Base-by-base conservation (phyloP, 1,140 invertebrate species). In the Apis laboriosa region DNA sequence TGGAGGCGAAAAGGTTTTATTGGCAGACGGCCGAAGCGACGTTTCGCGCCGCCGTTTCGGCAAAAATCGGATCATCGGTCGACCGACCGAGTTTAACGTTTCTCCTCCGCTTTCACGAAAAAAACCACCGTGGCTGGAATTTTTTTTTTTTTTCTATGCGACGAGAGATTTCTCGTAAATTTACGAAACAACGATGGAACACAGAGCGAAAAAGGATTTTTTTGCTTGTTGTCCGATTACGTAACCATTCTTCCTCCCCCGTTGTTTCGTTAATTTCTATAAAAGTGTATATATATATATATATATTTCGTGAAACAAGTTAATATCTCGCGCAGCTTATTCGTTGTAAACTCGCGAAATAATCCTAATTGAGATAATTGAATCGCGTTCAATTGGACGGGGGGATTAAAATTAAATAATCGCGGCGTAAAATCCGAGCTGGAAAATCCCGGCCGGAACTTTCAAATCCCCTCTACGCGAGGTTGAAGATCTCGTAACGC, bases 51-150 rank as follows among this genome's bases (percentile, higher is more conserved):
- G 15, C 28, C 51, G 49, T 28, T n/a, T 77, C 63, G 53, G 21
- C 28, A 67, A 67, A 67, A 67, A 2, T 28, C 43, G 28, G 28
- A 73, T 80, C 63, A 64, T 63, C 55, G 53, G 53, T 55, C 77
- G 68, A 49, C 56, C 55, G 55, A 34, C 34, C 77, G 77, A 58
- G 55, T n/a, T 78, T 53, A 77, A 49, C 13, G 53, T 19, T 28
- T 43, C 7, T 60, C 19, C 63, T 19, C 3, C 21, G 34, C 34
- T 66, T 13, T 43, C 43, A 12, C 43, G 21, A 21, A n/a, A 28
- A 28, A 53, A 28, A n/a, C 73, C 61, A 11, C 1, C 8, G 34
- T 9, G 21, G 51, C 4, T 8, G 17, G 19, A 79, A 17, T 53
- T 70, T 58, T 34, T 19, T 5, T 19, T 5, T 43, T 43, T 43